Base-by-base conservation (phyloP, 2,888 invertebrate genomes). In the Lasioglossum lativentre region DNA sequence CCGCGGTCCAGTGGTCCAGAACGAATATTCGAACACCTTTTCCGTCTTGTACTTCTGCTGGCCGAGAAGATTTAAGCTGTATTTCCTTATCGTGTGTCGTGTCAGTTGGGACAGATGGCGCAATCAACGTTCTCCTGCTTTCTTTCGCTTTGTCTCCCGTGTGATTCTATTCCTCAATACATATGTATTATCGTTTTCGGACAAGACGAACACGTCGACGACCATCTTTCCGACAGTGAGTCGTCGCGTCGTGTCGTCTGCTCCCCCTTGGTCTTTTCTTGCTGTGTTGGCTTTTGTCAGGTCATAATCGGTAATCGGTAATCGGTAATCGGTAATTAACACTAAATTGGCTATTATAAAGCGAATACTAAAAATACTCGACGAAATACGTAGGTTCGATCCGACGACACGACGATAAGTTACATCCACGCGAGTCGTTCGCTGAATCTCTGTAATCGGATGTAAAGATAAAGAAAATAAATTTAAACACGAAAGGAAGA, bases 61-160 rank as follows among this genome's bases (percentile, higher is more conserved):
- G 40, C 42, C 19, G n/a, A 70, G 47, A 66, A 56, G 74, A 27
- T 59, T 59, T 1, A n/a, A n/a, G 56, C n/a, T 10, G n/a, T 59
- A 14, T 59, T n/a, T n/a, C n/a, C n/a, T n/a, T 59, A 59, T 19
- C 19, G 38, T 70, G 8, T 42, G 42, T 83, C 34, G 34, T 34
- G 93, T 93, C 93, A 93, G 92, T 93, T 93, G 92, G 92, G 92
- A 90, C 90, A 91, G 92, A 92, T 91, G 89, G 90, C 90, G 89
- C 85, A 78, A 79, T 86, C 76, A 78, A 82, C 84, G 88, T 88
- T 89, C 80, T 88, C 85, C 79, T 82, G 84, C 86, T 85, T 82
- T 87, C 80, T 80, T 81, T 76, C 75, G 82, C 82, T 79, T 89
- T 80, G 76, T 47, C 47, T 70, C 52, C 79, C 75, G 56, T 63